Percentiles rank a stretch among this genome's conserved stretches.
Conservation (phyloP, 2,113 vertebrate species). For the Chloropsis cyanopogon region DNA sequence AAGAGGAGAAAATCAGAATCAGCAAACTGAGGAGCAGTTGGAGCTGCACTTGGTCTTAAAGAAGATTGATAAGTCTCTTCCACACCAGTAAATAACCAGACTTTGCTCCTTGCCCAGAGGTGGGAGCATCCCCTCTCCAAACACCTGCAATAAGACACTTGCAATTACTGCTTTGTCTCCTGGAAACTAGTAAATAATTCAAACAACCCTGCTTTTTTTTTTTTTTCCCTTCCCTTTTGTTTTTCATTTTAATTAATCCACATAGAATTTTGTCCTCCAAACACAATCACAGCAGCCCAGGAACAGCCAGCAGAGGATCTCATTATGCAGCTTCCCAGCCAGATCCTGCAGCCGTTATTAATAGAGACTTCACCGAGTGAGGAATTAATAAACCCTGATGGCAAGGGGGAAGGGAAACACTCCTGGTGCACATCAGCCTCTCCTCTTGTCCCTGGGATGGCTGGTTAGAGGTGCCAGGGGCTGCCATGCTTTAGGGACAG, state of each 20-base stretch:
- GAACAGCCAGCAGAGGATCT: slow-evolving; percentile 37
- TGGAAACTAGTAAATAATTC: slow-evolving; percentile 66
- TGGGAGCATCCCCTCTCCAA: background rate
- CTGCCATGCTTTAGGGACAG: background rate
- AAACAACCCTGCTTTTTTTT: background rate
- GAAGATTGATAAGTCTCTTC: background rate
- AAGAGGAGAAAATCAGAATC: background rate
- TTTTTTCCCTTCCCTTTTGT: background rate
- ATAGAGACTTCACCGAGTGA: background rate
- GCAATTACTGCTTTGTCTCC: slow-evolving; percentile 40
- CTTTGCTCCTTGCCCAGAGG: background rate
- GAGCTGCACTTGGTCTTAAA: background rate
- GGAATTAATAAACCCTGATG: background rate
- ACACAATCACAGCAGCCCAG: background rate
- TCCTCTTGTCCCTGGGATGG: background rate
- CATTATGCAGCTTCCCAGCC: slow-evolving; percentile 1
- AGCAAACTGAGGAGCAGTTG: background rate
- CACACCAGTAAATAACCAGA: slow-evolving; percentile 4
- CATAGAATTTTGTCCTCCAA: slow-evolving; percentile 41
- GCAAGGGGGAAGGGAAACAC: background rate
- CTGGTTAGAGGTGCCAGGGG: background rate
- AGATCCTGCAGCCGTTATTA: slow-evolving; percentile 2
- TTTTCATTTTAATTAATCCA: slow-evolving; percentile 68
- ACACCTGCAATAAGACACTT: background rate
- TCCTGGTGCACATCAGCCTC: background rate